Conservation (phyloP, 1,140 invertebrate genomes). For the Hetaerina americana region DNA sequence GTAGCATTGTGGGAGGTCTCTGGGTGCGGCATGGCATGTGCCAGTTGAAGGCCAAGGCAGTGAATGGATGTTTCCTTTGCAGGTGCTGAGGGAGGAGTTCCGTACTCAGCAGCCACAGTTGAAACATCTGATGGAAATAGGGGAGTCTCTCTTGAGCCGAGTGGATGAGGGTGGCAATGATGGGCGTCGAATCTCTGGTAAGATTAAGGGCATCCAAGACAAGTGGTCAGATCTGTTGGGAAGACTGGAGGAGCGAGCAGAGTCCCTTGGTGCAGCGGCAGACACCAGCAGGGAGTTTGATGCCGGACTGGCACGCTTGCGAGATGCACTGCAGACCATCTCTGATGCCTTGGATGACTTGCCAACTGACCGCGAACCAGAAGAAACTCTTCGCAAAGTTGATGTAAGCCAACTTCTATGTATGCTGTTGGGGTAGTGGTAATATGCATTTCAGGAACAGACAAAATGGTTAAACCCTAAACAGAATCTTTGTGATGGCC, state of each 20-base stretch:
- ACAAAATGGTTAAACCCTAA: no score
- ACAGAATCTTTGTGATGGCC: no score
- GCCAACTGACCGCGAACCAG: conserved; percentile 66
- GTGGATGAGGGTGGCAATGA: conserved; percentile 58
- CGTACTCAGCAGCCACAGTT: conserved; percentile 78
- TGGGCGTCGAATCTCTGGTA: conserved; percentile 51
- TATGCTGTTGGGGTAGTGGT: neutral
- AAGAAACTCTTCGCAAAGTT: conserved; percentile 74
- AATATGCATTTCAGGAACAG: neutral
- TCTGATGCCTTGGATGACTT: conserved; percentile 75
- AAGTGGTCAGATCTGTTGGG: conserved; percentile 69
- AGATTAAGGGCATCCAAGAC: conserved; percentile 48
- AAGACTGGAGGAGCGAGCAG: conserved; percentile 67
- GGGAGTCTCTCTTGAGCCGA: conserved; percentile 56
- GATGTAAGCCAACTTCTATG: conserved; percentile 20
- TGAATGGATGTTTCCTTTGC: no score
- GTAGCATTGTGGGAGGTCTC: no score
- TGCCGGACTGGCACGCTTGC: conserved; percentile 61
- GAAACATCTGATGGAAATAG: conserved; percentile 69
- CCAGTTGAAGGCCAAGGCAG: no score
- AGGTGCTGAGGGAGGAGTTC: conserved; percentile 88
- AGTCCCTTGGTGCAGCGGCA: conserved; percentile 70
- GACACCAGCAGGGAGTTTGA: conserved; percentile 84
- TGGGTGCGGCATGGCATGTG: no score
- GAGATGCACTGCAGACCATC: conserved; percentile 70